Evolutionary conservation across 2,888 invertebrate species (phyloP), one percentile per base, ranked within the genome.

Genomic region (Troilus luridus): DNA sequence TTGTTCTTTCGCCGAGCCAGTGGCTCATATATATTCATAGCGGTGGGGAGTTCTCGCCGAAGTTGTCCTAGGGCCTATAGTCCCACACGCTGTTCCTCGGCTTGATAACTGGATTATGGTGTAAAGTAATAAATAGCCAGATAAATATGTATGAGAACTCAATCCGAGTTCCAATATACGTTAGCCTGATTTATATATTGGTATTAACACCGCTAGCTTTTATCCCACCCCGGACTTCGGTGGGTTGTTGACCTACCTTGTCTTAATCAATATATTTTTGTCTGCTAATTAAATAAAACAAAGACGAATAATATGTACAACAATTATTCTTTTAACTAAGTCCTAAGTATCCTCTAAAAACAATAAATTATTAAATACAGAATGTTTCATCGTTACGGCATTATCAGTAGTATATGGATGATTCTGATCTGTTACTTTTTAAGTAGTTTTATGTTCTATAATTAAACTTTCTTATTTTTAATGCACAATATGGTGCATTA

Each of bases 51-150:
- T 77, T 77, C 72, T 24, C 72, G 72, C 17, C 72, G 27, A 77
- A 77, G 72, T 77, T 77, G 72, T 77, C 41, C 72, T 41, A 19
- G 72, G 41, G 27, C 17, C 72, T 77, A 77, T 77, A 77, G 72
- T 27, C 72, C 27, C 41, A 77, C 72, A 77, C 72, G 27, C 72
- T 77, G 11, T 17, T 77, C 41, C 72, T 77, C 72, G 72, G 72
- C 72, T 77, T 77, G 27, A 77, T 77, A 77, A 77, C 72, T 77
- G 72, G 72, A 77, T 77, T 77, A 77, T 77, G 72, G 41, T 77
- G 27, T 77, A 77, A 77, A 77, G 72, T 77, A 77, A 41, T 77
- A 77, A 77, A 77, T 77, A 77, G 72, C 41, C 27, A 77, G 41
- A 77, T 77, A 41, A 77, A 77, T 77, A 77, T 77, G 72, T 41